Evolutionary conservation across 1,140 invertebrate genomes (phyloP), one percentile per base, ranked within the genome.

Genomic region (Elysia chlorotica): DNA sequence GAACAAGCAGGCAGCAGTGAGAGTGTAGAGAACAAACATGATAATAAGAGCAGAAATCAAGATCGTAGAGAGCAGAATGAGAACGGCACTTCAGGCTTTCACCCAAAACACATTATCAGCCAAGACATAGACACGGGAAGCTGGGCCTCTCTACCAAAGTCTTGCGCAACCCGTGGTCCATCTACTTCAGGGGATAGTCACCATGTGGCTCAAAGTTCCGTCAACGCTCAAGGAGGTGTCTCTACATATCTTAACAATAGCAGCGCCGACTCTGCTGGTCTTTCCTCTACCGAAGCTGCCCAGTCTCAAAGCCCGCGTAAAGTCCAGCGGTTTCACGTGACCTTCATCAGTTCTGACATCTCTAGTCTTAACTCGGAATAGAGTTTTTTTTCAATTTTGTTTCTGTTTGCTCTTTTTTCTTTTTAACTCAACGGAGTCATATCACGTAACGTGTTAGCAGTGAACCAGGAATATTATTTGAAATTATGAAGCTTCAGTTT

Each of bases 261-360:
- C 41, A 48, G 41, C 41, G 41, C 10, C 41, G 10, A n/a, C 41
- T 48, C 10, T 10, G 41, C 41, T n/a, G 41, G 41, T 14, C 10
- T 48, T 48, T 48, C 41, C n/a, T 10, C 41, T 10, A 48, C 41
- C 21, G 65, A 5, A 2, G 23, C 28, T 41, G 35, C 19, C 23
- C 23, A 69, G 31, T 36, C 56, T 37, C 53, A 69, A 14, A 37
- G 17, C 54, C 67, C 67, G 23, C 37, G 59, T 1, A 69, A 17
- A 28, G 67, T 69, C 23, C 67, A 69, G 54, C 53, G 67, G 5
- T 69, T 69, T 38, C 67, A 69, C 30, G 67, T 69, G 1, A 59
- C 67, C 30, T 61, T 59, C 59, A 56, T 69, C 35, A 69, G 59
- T 37, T 30, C 17, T n/a, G 67, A 69, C 54, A 41, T 57, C 33